Conservation (phyloP, 2,888 invertebrate species). For the Marasmarcha lunaedactyla region DNA sequence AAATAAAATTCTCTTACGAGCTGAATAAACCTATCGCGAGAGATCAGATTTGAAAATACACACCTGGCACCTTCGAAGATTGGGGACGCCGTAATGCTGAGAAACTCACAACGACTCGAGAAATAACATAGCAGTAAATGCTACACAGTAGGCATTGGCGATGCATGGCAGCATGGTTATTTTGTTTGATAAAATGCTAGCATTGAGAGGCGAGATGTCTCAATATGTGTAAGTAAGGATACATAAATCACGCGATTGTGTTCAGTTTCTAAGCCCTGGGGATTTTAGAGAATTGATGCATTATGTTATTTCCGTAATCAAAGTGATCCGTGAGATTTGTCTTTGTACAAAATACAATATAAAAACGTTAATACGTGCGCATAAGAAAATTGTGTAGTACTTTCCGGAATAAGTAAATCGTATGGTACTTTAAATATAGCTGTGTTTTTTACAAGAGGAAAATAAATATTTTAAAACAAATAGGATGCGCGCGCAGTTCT, state of each 20-base stretch:
- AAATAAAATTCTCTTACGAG: conserved; percentile 3
- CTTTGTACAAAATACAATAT: too few relatives aligned
- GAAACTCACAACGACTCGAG: background rate
- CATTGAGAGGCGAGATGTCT: background rate
- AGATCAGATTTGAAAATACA: conserved; percentile 16
- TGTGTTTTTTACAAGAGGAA: too few relatives aligned
- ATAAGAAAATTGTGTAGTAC: too few relatives aligned
- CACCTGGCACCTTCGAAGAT: conserved; percentile 13
- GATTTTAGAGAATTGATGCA: too few relatives aligned
- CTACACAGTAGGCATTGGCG: background rate
- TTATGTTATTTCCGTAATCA: too few relatives aligned
- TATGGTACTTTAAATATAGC: too few relatives aligned
- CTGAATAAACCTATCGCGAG: conserved; percentile 6
- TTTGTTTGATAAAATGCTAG: background rate
- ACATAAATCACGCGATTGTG: conserved; percentile 1
- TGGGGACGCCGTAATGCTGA: conserved; percentile 1
- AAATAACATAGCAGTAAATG: background rate
- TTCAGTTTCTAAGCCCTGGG: background rate
- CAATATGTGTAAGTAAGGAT: background rate
- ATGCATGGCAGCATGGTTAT: background rate
- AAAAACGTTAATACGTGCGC: too few relatives aligned
- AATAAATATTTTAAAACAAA: too few relatives aligned
- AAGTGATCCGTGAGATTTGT: too few relatives aligned
- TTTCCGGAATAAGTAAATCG: too few relatives aligned
- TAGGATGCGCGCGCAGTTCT: too few relatives aligned